Evolutionary conservation across 2,797 vertebrate genomes (phyloP).

Genomic region (Sciaenops ocellatus): DNA sequence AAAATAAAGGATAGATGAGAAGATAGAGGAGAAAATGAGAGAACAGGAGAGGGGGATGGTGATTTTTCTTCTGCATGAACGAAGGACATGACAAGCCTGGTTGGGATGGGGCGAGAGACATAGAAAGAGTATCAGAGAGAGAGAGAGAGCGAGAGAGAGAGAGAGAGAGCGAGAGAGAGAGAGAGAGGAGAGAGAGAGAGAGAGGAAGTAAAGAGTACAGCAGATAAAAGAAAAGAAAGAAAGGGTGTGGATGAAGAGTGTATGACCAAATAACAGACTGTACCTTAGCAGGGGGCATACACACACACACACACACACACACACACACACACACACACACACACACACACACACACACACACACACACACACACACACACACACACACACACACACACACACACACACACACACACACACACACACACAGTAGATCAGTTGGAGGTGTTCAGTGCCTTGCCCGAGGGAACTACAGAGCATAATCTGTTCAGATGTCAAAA

Average conservation of each 20-base stretch:
- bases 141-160: background rate
- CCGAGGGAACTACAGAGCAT: slow-evolving; percentile 9
- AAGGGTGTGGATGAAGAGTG: background rate
- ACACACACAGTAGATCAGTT: background rate
- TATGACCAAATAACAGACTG: slow-evolving; percentile 47
- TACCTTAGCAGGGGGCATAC: slow-evolving; percentile 22
- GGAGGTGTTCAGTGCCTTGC: slow-evolving; percentile 22
- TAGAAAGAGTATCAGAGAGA: background rate
- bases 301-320: slow-evolving; percentile 14
- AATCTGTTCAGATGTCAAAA: slow-evolving; percentile 21
- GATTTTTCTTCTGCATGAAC: slow-evolving; percentile 31
- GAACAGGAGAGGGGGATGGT: slow-evolving; percentile 19
- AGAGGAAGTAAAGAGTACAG: background rate
- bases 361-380: slow-evolving; percentile 7
- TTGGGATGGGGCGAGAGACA: background rate
- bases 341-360: slow-evolving; percentile 17
- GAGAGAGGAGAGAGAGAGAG: too few relatives aligned
- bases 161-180: background rate
- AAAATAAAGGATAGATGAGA: slow-evolving; percentile 35
- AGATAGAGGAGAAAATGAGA: background rate
- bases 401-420: background rate
- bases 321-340: slow-evolving; percentile 25
- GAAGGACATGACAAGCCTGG: slow-evolving; percentile 9
- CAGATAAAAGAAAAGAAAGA: background rate
- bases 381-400: too few relatives aligned